These are phyloP conservation scores for Amblyopsis rosae DNA, from an alignment of 2,113 vertebrate species.

Conservation along the genomic window DNA sequence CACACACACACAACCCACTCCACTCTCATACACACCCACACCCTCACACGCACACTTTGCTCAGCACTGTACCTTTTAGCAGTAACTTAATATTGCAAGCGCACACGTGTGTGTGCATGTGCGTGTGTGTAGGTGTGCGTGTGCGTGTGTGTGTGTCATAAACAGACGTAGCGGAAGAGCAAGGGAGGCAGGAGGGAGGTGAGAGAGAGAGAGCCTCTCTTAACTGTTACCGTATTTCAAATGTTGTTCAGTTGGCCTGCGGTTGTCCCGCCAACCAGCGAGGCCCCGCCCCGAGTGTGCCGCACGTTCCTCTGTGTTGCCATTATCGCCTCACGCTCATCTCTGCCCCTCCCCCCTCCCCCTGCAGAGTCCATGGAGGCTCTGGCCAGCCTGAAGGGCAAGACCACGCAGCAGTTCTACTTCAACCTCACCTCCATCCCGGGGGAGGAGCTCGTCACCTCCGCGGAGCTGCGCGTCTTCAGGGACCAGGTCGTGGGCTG, in stretches of 20 bases:
- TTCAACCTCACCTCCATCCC: slow-evolving; percentile 96
- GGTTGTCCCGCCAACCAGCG: no score
- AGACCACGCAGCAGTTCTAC: slow-evolving; percentile 91
- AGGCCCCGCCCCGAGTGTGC: no score
- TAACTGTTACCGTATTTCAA: no score
- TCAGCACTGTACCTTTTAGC: slow-evolving; percentile 38
- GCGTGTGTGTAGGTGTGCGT: not conserved
- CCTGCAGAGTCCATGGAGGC: slow-evolving; percentile 90
- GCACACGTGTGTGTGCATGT: no score
- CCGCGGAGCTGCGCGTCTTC: slow-evolving; percentile 95
- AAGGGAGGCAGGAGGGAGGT: no score
- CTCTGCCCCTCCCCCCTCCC: slow-evolving; percentile 29
- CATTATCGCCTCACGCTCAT: not conserved
- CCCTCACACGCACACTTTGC: slow-evolving; percentile 12
- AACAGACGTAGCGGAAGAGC: no score
- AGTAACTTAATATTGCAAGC: not conserved
- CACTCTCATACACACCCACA: not conserved
- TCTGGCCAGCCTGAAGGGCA: slow-evolving; percentile 86
- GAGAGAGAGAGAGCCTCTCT: no score
- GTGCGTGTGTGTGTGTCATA: no score
- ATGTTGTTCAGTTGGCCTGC: no score
- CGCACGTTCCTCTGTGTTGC: not conserved
- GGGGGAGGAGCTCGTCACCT: slow-evolving; percentile 88
- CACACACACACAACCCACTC: not conserved
- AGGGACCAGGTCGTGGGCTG: slow-evolving; percentile 85